Percentiles rank a stretch among this genome's conserved stretches.
Evolutionary conservation across 2,888 invertebrate genomes (phyloP).

Genomic region (Drosophila tripunctata): DNA sequence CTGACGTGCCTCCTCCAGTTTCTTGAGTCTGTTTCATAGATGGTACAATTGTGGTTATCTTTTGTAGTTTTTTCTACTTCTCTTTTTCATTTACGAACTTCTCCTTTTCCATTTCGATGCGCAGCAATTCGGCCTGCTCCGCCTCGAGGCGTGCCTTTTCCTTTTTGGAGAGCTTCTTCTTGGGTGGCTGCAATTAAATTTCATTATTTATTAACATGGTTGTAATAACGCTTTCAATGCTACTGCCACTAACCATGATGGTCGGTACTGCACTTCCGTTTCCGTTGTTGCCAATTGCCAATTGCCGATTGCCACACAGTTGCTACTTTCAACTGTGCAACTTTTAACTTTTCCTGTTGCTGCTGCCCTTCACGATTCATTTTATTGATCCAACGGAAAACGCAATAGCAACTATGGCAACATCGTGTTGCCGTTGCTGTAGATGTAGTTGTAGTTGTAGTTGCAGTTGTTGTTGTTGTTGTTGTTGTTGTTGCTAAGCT

Average conservation of each 20-base stretch:
- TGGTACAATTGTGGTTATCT: background rate
- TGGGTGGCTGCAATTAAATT: slow-evolving; percentile 77
- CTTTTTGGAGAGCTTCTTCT: slow-evolving; percentile 85
- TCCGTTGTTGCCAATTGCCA: slow-evolving; percentile 26
- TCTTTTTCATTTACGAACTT: slow-evolving; percentile 64
- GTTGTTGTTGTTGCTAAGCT: slow-evolving; percentile 26
- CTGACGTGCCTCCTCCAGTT: slow-evolving; percentile 83
- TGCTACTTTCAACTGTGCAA: slow-evolving; percentile 36
- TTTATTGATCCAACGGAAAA: slow-evolving; percentile 57
- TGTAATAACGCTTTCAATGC: slow-evolving; percentile 10
- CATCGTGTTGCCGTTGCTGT: slow-evolving; percentile 25
- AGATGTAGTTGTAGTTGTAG: background rate
- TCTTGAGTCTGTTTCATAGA: slow-evolving; percentile 75
- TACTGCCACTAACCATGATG: slow-evolving; percentile 29
- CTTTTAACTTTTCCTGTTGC: slow-evolving; percentile 19
- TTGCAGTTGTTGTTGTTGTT: slow-evolving; percentile 12
- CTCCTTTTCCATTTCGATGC: slow-evolving; percentile 84
- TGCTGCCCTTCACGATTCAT: slow-evolving; percentile 5
- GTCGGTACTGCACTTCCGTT: slow-evolving; percentile 18
- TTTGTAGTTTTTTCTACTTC: background rate
- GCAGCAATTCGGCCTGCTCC: slow-evolving; percentile 83
- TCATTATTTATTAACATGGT: slow-evolving; percentile 21
- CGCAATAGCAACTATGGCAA: slow-evolving; percentile 34
- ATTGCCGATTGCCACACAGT: slow-evolving; percentile 31
- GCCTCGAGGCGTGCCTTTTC: slow-evolving; percentile 84